These are phyloP conservation scores for Nyctibius bracteatus DNA, from an alignment of 2,113 vertebrate genomes.

Conservation along the genomic window DNA sequence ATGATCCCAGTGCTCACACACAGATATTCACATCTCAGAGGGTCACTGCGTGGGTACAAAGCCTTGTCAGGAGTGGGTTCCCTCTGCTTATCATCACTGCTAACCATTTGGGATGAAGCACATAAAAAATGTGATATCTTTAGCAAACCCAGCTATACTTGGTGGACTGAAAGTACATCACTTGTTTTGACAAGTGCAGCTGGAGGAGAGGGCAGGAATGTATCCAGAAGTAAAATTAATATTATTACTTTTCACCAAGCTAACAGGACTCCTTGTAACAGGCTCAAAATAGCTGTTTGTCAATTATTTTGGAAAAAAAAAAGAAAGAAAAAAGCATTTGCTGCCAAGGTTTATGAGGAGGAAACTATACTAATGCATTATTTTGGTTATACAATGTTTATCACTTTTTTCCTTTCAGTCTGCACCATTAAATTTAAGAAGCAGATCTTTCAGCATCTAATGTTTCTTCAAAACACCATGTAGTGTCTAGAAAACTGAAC, in stretches of 20 bases:
- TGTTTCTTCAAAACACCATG: conserved; percentile 66
- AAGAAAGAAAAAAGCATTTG: neutral
- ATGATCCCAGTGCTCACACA: neutral
- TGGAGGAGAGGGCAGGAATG: neutral
- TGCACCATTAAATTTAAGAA: conserved; percentile 61
- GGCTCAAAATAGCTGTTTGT: neutral
- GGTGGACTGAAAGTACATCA: neutral
- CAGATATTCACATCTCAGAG: neutral
- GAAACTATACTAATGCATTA: neutral
- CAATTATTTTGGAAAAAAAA: neutral
- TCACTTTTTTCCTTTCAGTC: neutral
- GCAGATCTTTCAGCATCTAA: conserved; percentile 55
- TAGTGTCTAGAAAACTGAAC: conserved; percentile 65
- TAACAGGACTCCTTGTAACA: neutral
- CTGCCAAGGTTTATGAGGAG: conserved; percentile 4
- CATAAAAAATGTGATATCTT: neutral
- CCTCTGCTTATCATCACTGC: neutral
- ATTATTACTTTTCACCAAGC: neutral
- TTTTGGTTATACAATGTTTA: neutral
- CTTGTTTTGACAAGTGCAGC: neutral
- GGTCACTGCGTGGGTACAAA: neutral
- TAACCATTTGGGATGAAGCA: neutral
- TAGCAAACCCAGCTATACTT: neutral
- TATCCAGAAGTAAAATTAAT: neutral
- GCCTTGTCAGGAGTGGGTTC: neutral